These are phyloP conservation scores for Hemaris fuciformis DNA, from an alignment of 2,888 invertebrate genomes.

Conservation along the genomic window DNA sequence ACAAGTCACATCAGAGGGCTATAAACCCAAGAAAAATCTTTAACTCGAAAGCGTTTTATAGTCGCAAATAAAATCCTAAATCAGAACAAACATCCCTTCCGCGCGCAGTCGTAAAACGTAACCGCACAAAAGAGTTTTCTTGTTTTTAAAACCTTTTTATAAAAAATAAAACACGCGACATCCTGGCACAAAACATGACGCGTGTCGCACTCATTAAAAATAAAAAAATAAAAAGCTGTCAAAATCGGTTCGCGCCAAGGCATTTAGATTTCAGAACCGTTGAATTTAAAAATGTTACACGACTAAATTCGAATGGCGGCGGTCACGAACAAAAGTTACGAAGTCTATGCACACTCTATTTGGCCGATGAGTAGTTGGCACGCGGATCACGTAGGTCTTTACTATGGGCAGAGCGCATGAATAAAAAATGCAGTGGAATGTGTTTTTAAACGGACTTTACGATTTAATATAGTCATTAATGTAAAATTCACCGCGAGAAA, in stretches of 20 bases:
- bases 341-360: slow-evolving; percentile 17
- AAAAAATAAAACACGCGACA: slow-evolving; percentile 29
- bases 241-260: slow-evolving; percentile 16
- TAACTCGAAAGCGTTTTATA: slow-evolving; percentile 9
- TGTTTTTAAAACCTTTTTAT: slow-evolving; percentile 23
- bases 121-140: slow-evolving; percentile 15
- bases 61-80: slow-evolving; percentile 10
- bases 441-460: slow-evolving; percentile 13
- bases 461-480: slow-evolving; percentile 12
- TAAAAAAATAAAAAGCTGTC: slow-evolving; percentile 22
- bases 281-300: slow-evolving; percentile 16
- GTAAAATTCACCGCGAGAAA: slow-evolving; percentile 11
- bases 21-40: slow-evolving; percentile 6
- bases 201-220: slow-evolving; percentile 32
- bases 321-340: slow-evolving; percentile 14
- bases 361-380: slow-evolving; percentile 14
- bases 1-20: slow-evolving; percentile 3
- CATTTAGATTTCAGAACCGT: slow-evolving; percentile 13
- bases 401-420: slow-evolving; percentile 25
- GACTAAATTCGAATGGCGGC: slow-evolving; percentile 32
- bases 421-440: slow-evolving; percentile 13
- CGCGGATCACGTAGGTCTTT: slow-evolving; percentile 19
- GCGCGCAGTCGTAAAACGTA: slow-evolving; percentile 7
- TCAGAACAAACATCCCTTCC: slow-evolving; percentile 10
- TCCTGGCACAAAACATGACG: slow-evolving; percentile 36